Evolutionary conservation across 1,140 invertebrate species (phyloP).

Genomic region (Bombyx mandarina): DNA sequence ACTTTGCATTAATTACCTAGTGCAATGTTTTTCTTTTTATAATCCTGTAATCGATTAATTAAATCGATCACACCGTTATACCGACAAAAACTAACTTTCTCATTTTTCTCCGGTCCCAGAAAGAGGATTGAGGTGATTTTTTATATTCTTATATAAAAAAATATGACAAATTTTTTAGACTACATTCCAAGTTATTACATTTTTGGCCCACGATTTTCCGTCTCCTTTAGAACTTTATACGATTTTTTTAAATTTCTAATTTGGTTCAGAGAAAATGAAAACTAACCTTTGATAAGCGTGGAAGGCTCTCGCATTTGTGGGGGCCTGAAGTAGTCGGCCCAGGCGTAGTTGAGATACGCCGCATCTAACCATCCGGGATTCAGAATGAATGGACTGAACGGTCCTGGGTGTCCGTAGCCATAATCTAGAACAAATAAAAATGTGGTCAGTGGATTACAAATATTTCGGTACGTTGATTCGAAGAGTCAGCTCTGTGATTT

Average conservation of each 20-base stretch:
- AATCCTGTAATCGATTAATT: too few relatives aligned
- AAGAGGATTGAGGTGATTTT: too few relatives aligned
- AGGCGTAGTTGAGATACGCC: conserved; percentile 80
- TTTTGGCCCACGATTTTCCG: too few relatives aligned
- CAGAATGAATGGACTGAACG: conserved; percentile 79
- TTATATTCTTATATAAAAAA: too few relatives aligned
- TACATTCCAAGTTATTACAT: too few relatives aligned
- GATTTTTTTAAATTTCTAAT: conserved; percentile 13
- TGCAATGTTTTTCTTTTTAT: too few relatives aligned
- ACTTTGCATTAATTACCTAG: too few relatives aligned
- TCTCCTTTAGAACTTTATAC: conserved; percentile 36
- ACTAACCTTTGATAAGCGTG: conserved; percentile 74
- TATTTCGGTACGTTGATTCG: background rate
- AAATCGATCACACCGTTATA: too few relatives aligned
- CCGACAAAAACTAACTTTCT: too few relatives aligned
- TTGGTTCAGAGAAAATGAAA: conserved; percentile 8
- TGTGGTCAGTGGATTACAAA: background rate
- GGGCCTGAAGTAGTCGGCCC: conserved; percentile 77
- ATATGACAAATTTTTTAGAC: too few relatives aligned
- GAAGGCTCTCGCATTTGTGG: conserved; percentile 65
- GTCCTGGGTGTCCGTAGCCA: conserved; percentile 76
- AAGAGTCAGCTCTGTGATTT: too few relatives aligned
- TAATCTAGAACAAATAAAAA: conserved; percentile 75
- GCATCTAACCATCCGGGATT: conserved; percentile 84
- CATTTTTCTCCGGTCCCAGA: too few relatives aligned